Evolutionary conservation across 2,888 invertebrate species (phyloP).

Genomic region (Ormyrus pomaceus): DNA sequence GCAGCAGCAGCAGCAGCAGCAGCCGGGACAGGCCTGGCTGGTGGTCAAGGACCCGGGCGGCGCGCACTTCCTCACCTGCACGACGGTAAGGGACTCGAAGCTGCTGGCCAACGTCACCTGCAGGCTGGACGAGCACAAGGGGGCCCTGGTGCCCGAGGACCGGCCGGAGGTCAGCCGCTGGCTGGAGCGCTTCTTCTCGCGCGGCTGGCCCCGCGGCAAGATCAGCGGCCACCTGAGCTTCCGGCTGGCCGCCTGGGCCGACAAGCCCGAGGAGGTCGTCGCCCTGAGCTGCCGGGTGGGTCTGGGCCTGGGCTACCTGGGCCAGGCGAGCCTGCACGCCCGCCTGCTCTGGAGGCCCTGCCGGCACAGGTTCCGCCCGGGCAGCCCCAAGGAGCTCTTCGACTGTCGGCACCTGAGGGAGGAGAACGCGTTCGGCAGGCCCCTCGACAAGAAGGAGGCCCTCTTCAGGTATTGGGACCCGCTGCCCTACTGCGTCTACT

Average conservation of each 20-base stretch:
- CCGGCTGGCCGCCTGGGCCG: slow-evolving; percentile 82
- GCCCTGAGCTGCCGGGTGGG: slow-evolving; percentile 86
- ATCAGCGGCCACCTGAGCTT: slow-evolving; percentile 88
- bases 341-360: slow-evolving; percentile 80
- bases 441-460: slow-evolving; percentile 83
- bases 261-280: slow-evolving; percentile 78
- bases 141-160: slow-evolving; percentile 83
- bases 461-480: slow-evolving; percentile 91
- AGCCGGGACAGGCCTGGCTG: slow-evolving; percentile 82
- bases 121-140: slow-evolving; percentile 81
- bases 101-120: slow-evolving; percentile 90
- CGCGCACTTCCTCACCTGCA: slow-evolving; percentile 85
- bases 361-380: slow-evolving; percentile 74
- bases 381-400: slow-evolving; percentile 72
- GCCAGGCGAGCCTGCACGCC: slow-evolving; percentile 84
- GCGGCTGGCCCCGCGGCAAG: slow-evolving; percentile 77
- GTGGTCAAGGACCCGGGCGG: slow-evolving; percentile 86
- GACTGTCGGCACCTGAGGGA: slow-evolving; percentile 63
- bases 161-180: slow-evolving; percentile 84
- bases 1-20: slow-evolving; percentile 80
- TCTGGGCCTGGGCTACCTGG: slow-evolving; percentile 88
- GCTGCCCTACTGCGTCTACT: slow-evolving; percentile 90
- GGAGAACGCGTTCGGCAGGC: slow-evolving; percentile 66
- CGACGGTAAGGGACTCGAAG: slow-evolving; percentile 86
- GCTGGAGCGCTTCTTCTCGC: slow-evolving; percentile 80